Conservation (phyloP, 2,888 invertebrate genomes). For the Lasioglossum lativentre region DNA sequence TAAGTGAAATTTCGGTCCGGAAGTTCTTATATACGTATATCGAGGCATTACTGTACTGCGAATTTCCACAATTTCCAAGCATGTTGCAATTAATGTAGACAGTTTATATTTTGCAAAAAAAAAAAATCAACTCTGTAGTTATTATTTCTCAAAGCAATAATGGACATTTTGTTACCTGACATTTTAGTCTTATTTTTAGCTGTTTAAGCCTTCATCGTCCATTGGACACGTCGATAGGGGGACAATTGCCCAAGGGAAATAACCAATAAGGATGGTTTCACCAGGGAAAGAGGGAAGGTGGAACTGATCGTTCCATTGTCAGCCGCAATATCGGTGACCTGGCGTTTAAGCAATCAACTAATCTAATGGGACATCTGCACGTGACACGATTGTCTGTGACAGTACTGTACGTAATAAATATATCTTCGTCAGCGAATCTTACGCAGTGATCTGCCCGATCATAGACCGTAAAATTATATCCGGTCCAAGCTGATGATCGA, state of each 20-base stretch:
- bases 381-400: slow-evolving; percentile 39
- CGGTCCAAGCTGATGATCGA: slow-evolving; percentile 41
- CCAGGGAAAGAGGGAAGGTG: slow-evolving; percentile 57
- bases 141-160: neutral
- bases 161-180: neutral
- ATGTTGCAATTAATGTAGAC: too few species aligned
- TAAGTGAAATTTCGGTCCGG: too few species aligned
- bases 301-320: slow-evolving; percentile 64
- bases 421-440: slow-evolving; percentile 42
- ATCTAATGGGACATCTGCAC: slow-evolving; percentile 55
- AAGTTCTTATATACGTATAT: too few species aligned
- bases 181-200: neutral
- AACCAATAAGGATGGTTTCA: slow-evolving; percentile 65
- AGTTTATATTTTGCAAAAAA: too few species aligned
- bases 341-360: slow-evolving; percentile 54
- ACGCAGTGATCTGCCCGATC: slow-evolving; percentile 55
- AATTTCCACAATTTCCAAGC: too few species aligned
- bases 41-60: too few species aligned
- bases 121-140: too few species aligned
- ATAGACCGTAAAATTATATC: slow-evolving; percentile 69
- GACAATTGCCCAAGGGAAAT: slow-evolving; percentile 73
- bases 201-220: slow-evolving; percentile 13
- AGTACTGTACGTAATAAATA: slow-evolving; percentile 52
- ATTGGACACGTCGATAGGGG: slow-evolving; percentile 44
- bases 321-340: slow-evolving; percentile 60